phyloP scores from a whole-genome alignment of 2,797 vertebrate species.

The Chelon auratus region DNA sequence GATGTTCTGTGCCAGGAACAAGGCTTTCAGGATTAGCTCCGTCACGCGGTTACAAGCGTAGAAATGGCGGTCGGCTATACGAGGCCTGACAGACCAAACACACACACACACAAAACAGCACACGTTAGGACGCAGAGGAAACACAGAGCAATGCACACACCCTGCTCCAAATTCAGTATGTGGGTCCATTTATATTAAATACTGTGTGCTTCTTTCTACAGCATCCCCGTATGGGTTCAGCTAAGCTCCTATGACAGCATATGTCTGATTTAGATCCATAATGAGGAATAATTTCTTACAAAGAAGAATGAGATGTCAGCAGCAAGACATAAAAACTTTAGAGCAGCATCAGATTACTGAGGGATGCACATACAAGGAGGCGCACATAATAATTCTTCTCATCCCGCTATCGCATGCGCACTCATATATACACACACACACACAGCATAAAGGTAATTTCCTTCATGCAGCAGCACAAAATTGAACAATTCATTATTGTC shows the following conservation, averaged over 20 bases:
- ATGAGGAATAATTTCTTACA: neutral
- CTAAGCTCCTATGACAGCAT: neutral
- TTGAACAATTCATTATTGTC: constrained; percentile 69
- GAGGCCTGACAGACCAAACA: constrained; percentile 58
- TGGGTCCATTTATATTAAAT: constrained; percentile 6
- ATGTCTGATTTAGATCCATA: neutral
- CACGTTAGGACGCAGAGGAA: constrained; percentile 3
- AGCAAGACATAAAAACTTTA: constrained; percentile 13
- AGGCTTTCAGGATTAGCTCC: constrained; percentile 74
- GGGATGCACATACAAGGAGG: constrained; percentile 31
- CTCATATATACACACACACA: neutral
- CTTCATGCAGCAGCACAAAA: constrained; percentile 53
- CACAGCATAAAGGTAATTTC: constrained; percentile 44
- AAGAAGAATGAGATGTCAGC: neutral
- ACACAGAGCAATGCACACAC: constrained; percentile 2
- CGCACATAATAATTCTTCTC: constrained; percentile 10
- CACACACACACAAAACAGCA: constrained; percentile 16
- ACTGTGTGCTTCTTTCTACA: neutral
- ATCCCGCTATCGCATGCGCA: neutral
- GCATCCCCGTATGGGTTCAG: neutral
- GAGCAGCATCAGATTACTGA: constrained; percentile 30
- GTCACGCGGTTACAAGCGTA: constrained; percentile 58
- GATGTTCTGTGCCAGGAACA: constrained; percentile 65
- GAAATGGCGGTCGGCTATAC: constrained; percentile 62
- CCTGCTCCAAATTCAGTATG: neutral